Conservation (phyloP, 2,888 invertebrate species). For the Scaptomyza caliginosa region DNA sequence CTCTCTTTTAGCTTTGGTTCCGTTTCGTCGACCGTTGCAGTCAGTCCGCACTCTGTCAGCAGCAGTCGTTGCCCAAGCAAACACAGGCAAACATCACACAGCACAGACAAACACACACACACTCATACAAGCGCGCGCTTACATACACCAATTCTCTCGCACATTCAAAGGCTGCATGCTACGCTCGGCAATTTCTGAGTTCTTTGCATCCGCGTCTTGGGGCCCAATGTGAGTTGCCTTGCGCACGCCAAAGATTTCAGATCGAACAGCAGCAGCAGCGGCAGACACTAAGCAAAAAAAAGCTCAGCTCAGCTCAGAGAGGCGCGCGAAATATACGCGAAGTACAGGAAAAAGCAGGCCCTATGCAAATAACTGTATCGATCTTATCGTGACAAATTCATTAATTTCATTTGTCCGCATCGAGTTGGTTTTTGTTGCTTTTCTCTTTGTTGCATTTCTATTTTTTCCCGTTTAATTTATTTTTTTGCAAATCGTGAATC, state of each 20-base stretch:
- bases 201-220: conserved; percentile 77
- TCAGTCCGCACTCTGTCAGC: conserved; percentile 40
- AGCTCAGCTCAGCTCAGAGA: conserved; percentile 64
- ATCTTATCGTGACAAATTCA: conserved; percentile 5
- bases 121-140: too few species aligned
- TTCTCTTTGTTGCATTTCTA: conserved; percentile 2
- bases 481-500: background rate
- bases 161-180: conserved; percentile 39
- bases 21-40: conserved; percentile 64
- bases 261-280: conserved; percentile 61
- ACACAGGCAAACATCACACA: conserved; percentile 61
- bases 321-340: conserved; percentile 47
- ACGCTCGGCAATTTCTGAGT: conserved; percentile 65
- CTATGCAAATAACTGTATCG: conserved; percentile 16
- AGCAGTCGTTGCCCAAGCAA: conserved; percentile 41
- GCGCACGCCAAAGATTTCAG: conserved; percentile 80
- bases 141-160: conserved; percentile 10
- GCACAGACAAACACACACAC: too few species aligned
- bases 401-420: background rate
- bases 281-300: conserved; percentile 32
- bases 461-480: too few species aligned
- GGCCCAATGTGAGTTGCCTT: conserved; percentile 78
- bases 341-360: conserved; percentile 16
- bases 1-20: conserved; percentile 57
- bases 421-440: conserved; percentile 6